Percentiles rank a stretch among this genome's conserved stretches.
Conservation (phyloP, 2,888 invertebrate genomes). For the Autographa pulchrina region DNA sequence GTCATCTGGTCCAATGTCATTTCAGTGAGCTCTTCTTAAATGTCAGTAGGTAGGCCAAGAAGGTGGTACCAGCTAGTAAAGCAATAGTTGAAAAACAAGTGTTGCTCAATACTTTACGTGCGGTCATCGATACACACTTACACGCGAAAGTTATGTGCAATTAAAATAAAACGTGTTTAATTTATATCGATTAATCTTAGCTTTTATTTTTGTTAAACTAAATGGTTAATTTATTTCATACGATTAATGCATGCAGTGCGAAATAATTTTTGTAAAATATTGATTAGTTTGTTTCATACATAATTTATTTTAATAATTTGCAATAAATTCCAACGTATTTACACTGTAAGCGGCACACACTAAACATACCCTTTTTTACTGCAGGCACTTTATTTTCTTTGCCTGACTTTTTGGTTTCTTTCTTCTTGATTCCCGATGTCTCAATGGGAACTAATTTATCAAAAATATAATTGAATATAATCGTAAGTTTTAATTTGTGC, state of each 20-base stretch:
- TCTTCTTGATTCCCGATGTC: conserved; percentile 77
- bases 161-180: conserved; percentile 39
- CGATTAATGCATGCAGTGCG: conserved; percentile 56
- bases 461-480: conserved; percentile 41
- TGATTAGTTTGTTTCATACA: conserved; percentile 35
- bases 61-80: conserved; percentile 59
- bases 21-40: conserved; percentile 76
- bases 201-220: conserved; percentile 6
- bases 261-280: conserved; percentile 32
- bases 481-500: conserved; percentile 6
- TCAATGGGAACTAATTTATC: conserved; percentile 76
- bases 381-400: conserved; percentile 82
- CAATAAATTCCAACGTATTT: conserved; percentile 45
- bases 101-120: conserved; percentile 62
- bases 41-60: conserved; percentile 77
- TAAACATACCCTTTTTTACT: conserved; percentile 83
- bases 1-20: conserved; percentile 78
- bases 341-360: conserved; percentile 64
- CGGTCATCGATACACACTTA: conserved; percentile 54
- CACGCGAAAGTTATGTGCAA: conserved; percentile 38
- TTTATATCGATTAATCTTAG: conserved; percentile 23
- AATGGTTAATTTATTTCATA: conserved; percentile 35
- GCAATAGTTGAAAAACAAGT: conserved; percentile 65
- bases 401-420: conserved; percentile 80
- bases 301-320: conserved; percentile 33